Conservation (phyloP, 2,888 invertebrate species). For the Temnothorax rugatulus region DNA sequence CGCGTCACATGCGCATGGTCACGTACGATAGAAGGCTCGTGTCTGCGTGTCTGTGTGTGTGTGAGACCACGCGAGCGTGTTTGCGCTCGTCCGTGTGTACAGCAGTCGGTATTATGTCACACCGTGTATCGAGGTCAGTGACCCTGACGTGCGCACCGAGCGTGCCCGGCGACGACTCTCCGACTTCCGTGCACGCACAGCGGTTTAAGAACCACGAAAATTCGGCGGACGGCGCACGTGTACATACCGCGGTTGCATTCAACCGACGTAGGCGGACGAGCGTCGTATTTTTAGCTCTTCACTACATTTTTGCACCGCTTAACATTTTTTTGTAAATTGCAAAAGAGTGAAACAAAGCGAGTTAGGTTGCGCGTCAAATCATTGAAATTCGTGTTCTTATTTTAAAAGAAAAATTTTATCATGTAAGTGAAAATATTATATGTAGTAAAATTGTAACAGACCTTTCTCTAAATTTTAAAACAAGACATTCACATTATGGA, state of each 20-base stretch:
- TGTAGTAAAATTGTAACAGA: not conserved
- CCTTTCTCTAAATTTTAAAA: not conserved
- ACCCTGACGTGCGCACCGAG: slow-evolving; percentile 83
- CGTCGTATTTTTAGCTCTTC: not conserved
- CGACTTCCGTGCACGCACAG: slow-evolving; percentile 60
- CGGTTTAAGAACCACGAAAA: slow-evolving; percentile 56
- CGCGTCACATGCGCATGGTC: slow-evolving; percentile 50
- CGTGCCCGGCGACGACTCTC: slow-evolving; percentile 82
- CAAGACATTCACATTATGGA: slow-evolving; percentile 11
- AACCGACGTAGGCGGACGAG: too few species aligned
- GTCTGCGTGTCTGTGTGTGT: not conserved
- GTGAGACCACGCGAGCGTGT: not conserved
- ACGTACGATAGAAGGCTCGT: slow-evolving; percentile 33
- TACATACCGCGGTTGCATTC: slow-evolving; percentile 2
- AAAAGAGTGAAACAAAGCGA: not conserved
- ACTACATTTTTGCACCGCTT: not conserved
- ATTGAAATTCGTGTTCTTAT: not conserved
- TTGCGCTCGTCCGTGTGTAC: slow-evolving; percentile 71
- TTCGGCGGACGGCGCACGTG: slow-evolving; percentile 26
- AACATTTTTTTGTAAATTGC: not conserved
- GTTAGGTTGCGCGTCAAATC: not conserved
- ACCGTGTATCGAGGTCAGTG: slow-evolving; percentile 80
- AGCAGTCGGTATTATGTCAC: slow-evolving; percentile 68
- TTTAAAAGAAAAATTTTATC: not conserved
- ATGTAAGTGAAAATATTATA: not conserved